Base-by-base conservation (phyloP, 2,797 vertebrate species). In the Enteromius radiatus region DNA sequence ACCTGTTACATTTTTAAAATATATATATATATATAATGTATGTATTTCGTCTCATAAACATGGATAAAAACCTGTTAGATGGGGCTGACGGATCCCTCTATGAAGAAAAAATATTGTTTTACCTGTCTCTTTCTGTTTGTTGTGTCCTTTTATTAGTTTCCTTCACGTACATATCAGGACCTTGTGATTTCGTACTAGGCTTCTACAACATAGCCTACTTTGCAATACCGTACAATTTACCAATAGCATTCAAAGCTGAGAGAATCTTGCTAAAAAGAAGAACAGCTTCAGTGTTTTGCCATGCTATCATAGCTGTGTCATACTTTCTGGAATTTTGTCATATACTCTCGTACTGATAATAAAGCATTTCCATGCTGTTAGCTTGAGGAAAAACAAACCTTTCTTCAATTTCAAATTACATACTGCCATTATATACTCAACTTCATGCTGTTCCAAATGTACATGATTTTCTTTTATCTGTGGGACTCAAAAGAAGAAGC, bases 131-230 rank as follows among this genome's bases (percentile, higher is more conserved):
- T 11, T 33, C 0, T 64, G 59, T 81, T 63, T 41, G 31, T 52
- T 15, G 31, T 81, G 28, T 31, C 3, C 11, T 71, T 56, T 71
- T 59, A 15, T 19, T 75, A 14, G n/a, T 67, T 67, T 67, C 4
- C 23, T 63, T 74, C 15, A 54, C 15, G 28, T 47, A 43, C 79
- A 81, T 81, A 81, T 75, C 33, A 65, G 17, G 33, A 63, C 59
- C 79, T 41, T 19, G 56, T 64, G 31, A 26, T 52, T 52, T 47
- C 41, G 31, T 67, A 75, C 69, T 54, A 73, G 59, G 69, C 70
- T 65, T 81, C 5, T n/a, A 65, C 15, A 47, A 36, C 33, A 70
- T n/a, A 3, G 52, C 33, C 6, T 56, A 41, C 36, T 75, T 75
- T 41, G 14, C n/a, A 26, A 26, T 38, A 38, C 21, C 0, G n/a